Conservation (phyloP, 2,797 vertebrate species). For the Labroides dimidiatus region DNA sequence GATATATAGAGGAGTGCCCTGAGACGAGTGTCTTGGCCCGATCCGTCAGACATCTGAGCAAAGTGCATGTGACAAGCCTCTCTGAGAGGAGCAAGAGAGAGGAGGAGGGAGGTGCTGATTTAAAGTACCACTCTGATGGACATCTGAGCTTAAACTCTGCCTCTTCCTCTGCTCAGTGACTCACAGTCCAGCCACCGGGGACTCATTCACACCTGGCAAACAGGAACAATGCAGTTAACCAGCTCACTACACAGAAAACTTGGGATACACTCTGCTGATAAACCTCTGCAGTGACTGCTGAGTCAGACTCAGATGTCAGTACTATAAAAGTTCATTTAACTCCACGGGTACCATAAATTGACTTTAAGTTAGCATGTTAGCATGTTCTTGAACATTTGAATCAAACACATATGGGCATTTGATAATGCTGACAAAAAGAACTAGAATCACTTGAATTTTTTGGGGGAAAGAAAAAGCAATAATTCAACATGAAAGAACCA, state of each 20-base stretch:
- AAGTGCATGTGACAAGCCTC: constrained; percentile 82
- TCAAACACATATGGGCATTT: too few species aligned
- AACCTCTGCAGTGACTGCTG: background rate
- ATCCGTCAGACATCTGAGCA: constrained; percentile 89
- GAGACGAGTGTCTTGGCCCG: constrained; percentile 90
- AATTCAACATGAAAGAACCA: too few species aligned
- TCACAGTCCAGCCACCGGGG: constrained; percentile 36
- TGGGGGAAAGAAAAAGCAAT: too few species aligned
- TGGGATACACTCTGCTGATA: background rate
- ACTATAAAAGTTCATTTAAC: background rate
- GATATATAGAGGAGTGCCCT: constrained; percentile 90
- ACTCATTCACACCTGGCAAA: constrained; percentile 29
- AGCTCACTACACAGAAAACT: background rate
- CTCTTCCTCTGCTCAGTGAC: constrained; percentile 29
- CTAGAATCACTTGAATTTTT: too few species aligned
- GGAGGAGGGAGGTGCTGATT: constrained; percentile 56
- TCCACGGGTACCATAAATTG: background rate
- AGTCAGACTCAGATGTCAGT: background rate
- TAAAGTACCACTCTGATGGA: constrained; percentile 76
- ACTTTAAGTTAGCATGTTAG: too few species aligned
- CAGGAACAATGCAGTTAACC: constrained; percentile 9
- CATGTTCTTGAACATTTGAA: too few species aligned
- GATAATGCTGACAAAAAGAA: too few species aligned
- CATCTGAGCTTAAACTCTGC: constrained; percentile 63
- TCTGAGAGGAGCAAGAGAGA: constrained; percentile 69